phyloP scores from a whole-genome alignment of 1,140 invertebrate genomes.

The Eurosta solidaginis region DNA sequence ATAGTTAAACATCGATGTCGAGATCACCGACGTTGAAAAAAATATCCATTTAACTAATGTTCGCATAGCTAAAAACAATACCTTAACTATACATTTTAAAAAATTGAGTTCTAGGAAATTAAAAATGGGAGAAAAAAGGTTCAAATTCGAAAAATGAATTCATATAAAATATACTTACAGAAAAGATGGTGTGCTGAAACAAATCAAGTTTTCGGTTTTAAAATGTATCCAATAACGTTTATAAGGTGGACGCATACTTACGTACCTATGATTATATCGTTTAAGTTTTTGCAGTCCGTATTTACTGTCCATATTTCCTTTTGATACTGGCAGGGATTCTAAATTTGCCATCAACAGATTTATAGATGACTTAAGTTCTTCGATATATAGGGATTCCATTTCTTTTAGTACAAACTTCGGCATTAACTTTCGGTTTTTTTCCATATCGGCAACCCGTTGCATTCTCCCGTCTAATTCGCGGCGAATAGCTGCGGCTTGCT shows the following conservation, averaged over 20 bases:
- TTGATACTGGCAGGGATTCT: constrained; percentile 97
- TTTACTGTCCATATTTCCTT: constrained; percentile 96
- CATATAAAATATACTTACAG: constrained; percentile 46
- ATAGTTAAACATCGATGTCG: no score
- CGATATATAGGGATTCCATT: constrained; percentile 99
- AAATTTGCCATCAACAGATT: constrained; percentile 98
- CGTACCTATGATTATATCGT: constrained; percentile 93
- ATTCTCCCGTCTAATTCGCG: constrained; percentile 97
- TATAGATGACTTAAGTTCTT: constrained; percentile 97
- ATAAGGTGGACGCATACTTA: not conserved
- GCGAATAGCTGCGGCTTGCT: constrained; percentile 98
- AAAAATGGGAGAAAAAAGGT: no score
- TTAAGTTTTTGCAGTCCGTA: constrained; percentile 94
- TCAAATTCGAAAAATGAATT: no score
- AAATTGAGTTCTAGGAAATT: no score
- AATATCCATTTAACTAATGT: no score
- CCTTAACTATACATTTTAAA: not conserved
- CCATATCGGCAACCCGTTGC: constrained; percentile 96
- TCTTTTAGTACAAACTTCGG: constrained; percentile 99
- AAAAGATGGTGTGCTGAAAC: constrained; percentile 55
- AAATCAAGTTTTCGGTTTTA: no score
- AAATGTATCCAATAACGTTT: not conserved
- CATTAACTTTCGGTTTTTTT: constrained; percentile 97
- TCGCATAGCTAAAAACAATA: no score
- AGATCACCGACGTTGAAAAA: no score